Base-by-base conservation (phyloP, 2,888 invertebrate genomes). In the Nineta flava region DNA sequence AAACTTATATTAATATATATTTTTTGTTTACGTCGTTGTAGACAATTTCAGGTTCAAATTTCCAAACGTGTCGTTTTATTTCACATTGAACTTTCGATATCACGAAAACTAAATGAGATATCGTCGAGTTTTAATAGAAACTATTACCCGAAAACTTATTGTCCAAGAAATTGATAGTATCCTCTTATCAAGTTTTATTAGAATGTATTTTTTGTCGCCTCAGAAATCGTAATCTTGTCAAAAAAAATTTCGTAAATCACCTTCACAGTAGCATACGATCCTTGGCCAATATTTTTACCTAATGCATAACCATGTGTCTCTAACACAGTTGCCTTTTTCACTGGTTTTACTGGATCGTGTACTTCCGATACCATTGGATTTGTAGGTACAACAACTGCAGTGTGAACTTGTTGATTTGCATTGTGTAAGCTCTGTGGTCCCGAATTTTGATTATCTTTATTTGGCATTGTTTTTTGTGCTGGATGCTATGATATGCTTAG, bases 181-280 rank as follows among this genome's bases (percentile, higher is more conserved):
- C n/a, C n/a, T n/a, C n/a, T n/a, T n/a, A n/a, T n/a, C n/a, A n/a
- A n/a, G n/a, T n/a, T n/a, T n/a, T n/a, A n/a, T n/a, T n/a, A n/a
- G n/a, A n/a, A n/a, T n/a, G n/a, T n/a, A n/a, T n/a, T 26, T 26
- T 26, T 26, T 26, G 26, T 5, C 26, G 1, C 7, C 7, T 26
- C 7, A 7, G 4, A 3, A 26, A 26, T 26, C 26, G 26, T 26
- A 26, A 26, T 26, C 4, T 26, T 26, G 7, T 7, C 26, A 38
- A 38, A 38, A 9, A 38, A 38, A 13, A 13, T 10, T 4, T 9
- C 7, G 6, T 38, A n/a, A 38, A 38, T 13, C 69, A 82, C 81
- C 73, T 84, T 83, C 9, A 87, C 87, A 47, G 83, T 84, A 42
- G 87, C 86, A 66, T 86, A 87, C 38, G 85, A 85, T 16, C 87